Percentiles rank a stretch among this genome's conserved stretches.
These are phyloP conservation scores for Melipona quadrifasciata DNA, from an alignment of 1,140 invertebrate species.

Conservation along the genomic window DNA sequence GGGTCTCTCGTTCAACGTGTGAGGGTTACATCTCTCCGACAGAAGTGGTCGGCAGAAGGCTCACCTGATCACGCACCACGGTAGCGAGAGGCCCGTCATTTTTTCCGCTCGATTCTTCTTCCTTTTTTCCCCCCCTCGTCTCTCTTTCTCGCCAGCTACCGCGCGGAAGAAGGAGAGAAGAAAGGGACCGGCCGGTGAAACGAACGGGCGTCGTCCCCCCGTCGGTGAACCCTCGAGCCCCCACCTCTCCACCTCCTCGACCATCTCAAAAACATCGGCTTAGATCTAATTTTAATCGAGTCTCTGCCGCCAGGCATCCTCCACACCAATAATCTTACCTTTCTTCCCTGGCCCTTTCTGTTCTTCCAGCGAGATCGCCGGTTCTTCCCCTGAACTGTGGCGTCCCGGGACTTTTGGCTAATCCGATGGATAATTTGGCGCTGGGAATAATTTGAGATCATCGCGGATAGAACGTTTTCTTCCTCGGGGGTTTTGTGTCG, in stretches of 20 bases:
- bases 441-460: neutral
- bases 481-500: neutral
- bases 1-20: conserved; percentile 68
- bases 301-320: conserved; percentile 15
- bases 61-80: conserved; percentile 73
- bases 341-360: neutral
- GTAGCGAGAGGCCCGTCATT: conserved; percentile 76
- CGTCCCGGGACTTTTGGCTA: neutral
- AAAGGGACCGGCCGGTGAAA: conserved; percentile 29
- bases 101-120: conserved; percentile 74
- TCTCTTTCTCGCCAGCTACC: conserved; percentile 29
- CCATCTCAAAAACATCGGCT: conserved; percentile 72
- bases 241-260: neutral
- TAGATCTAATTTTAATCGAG: conserved; percentile 74
- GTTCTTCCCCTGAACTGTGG: neutral
- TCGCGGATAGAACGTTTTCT: neutral
- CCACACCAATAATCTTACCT: neutral
- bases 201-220: neutral
- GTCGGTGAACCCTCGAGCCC: neutral
- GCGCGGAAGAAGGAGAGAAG: conserved; percentile 33
- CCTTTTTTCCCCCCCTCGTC: conserved; percentile 19
- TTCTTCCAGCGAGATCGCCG: too few relatives aligned
- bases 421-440: neutral
- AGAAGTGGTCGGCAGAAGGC: conserved; percentile 21
- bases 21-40: neutral